These are phyloP conservation scores for Sylvilagus floridanus DNA, from an alignment of 2,797 vertebrate genomes.

Conservation along the genomic window DNA sequence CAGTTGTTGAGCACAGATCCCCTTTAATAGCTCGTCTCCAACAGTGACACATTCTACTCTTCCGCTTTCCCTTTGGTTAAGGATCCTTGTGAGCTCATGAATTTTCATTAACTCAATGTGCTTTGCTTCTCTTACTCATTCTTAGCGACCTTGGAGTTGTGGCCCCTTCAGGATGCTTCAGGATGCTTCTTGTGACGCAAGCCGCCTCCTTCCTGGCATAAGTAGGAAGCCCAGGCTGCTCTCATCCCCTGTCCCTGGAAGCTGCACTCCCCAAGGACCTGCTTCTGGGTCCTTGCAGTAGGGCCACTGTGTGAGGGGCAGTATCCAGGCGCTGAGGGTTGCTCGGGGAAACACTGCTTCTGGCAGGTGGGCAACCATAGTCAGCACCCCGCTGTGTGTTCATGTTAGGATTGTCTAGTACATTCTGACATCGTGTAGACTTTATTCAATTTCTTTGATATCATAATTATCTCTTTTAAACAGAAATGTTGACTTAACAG, in stretches of 20 bases:
- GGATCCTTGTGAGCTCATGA: background rate
- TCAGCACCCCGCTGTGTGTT: background rate
- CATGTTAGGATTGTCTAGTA: background rate
- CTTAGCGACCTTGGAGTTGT: background rate
- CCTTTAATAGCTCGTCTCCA: background rate
- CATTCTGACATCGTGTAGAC: background rate
- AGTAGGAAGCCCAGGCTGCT: background rate
- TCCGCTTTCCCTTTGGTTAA: no score
- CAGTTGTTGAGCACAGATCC: background rate
- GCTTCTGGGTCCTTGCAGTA: background rate
- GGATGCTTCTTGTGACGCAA: background rate
- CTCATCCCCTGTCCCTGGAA: background rate
- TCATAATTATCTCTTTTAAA: background rate
- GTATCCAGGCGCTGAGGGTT: background rate
- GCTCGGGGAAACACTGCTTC: background rate
- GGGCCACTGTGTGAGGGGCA: background rate
- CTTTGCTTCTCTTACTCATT: background rate
- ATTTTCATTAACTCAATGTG: background rate
- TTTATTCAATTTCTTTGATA: conserved; percentile 16
- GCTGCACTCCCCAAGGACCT: background rate
- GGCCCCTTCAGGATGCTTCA: background rate
- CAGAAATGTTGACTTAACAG: background rate
- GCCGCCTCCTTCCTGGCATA: background rate
- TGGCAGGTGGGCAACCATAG: background rate
- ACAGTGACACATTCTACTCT: background rate